phyloP scores from a whole-genome alignment of 2,888 invertebrate species.

The Nowickia ferox region DNA sequence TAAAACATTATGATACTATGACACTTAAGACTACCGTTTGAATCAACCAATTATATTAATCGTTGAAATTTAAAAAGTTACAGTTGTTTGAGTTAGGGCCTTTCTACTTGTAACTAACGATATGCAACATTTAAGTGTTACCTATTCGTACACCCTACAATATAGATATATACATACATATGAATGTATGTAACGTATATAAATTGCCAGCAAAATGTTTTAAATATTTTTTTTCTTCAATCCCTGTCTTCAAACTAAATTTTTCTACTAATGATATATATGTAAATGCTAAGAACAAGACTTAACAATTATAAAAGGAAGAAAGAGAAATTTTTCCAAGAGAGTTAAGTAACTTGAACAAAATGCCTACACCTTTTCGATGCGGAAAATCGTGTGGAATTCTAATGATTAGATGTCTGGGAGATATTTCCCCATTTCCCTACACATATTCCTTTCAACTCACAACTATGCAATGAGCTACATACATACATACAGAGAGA shows the following conservation, averaged over 20 bases:
- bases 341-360: slow-evolving; percentile 10
- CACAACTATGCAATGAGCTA: background rate
- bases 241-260: background rate
- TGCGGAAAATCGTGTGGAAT: slow-evolving; percentile 34
- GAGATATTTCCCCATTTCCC: slow-evolving; percentile 1
- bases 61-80: too few relatives aligned
- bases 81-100: too few relatives aligned
- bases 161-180: too few relatives aligned
- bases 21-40: too few relatives aligned
- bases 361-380: slow-evolving; percentile 1
- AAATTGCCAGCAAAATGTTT: background rate
- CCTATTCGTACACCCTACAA: too few relatives aligned
- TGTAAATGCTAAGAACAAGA: background rate
- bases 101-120: too few relatives aligned
- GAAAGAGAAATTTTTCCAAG: background rate
- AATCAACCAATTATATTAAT: too few relatives aligned
- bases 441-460: background rate
- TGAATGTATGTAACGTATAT: too few relatives aligned
- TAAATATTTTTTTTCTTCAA: background rate
- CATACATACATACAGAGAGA: background rate
- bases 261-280: background rate
- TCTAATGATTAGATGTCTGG: slow-evolving; percentile 18
- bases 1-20: too few relatives aligned
- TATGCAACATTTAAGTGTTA: too few relatives aligned
- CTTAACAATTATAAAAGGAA: background rate